phyloP scores from a whole-genome alignment of 2,113 vertebrate genomes.

The Crotalus viridis region DNA sequence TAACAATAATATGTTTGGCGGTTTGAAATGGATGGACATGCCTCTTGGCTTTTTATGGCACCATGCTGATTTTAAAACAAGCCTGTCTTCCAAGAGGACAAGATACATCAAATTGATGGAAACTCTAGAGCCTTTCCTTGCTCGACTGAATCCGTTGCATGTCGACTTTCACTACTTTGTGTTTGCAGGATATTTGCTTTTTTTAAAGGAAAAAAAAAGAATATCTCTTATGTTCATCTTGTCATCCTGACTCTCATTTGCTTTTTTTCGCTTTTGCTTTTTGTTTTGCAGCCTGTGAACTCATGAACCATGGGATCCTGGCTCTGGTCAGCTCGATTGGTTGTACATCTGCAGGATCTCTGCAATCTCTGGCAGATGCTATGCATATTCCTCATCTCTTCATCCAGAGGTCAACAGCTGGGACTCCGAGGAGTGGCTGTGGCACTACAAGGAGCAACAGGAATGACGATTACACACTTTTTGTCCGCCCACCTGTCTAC shows the following conservation, averaged over 20 bases:
- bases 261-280: constrained; percentile 53
- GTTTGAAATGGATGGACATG: not conserved
- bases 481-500: constrained; percentile 93
- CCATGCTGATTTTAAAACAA: not conserved
- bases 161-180: not conserved
- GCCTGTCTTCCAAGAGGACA: not conserved
- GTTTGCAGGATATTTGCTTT: not conserved
- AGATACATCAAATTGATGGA: not conserved
- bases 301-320: constrained; percentile 98
- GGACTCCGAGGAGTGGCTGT: constrained; percentile 88
- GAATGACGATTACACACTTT: constrained; percentile 93
- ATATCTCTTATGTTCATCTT: not conserved
- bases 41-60: not conserved
- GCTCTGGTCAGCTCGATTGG: constrained; percentile 97
- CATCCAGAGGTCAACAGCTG: constrained; percentile 87
- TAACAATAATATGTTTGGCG: constrained; percentile 7
- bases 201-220: not conserved
- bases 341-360: constrained; percentile 92
- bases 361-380: constrained; percentile 91
- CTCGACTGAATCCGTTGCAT: not conserved
- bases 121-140: not conserved
- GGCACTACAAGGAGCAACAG: constrained; percentile 80
- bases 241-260: constrained; percentile 12
- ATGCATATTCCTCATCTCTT: constrained; percentile 99
- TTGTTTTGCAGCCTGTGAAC: constrained; percentile 86